Conservation (phyloP, 2,888 invertebrate genomes). For the Acanthopleura granulata region DNA sequence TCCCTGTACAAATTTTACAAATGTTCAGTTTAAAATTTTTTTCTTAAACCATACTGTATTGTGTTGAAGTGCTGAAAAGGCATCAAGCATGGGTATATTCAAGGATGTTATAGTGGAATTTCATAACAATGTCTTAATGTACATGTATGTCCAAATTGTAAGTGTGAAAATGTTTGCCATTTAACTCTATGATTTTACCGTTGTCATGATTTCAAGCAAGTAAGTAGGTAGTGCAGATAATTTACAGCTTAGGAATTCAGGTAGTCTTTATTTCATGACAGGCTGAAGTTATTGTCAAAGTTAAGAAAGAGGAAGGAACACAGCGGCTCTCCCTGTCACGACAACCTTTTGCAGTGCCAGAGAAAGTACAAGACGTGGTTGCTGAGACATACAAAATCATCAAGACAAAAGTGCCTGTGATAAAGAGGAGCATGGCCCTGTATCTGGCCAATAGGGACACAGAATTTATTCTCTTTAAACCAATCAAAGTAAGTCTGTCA, state of each 20-base stretch:
- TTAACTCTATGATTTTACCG: too few relatives aligned
- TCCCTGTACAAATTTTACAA: too few relatives aligned
- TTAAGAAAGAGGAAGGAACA: conserved; percentile 61
- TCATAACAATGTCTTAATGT: too few relatives aligned
- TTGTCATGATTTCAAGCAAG: too few relatives aligned
- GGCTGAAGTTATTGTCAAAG: conserved; percentile 66
- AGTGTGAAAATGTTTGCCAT: too few relatives aligned
- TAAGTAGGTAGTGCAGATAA: too few relatives aligned
- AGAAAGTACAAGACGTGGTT: conserved; percentile 80
- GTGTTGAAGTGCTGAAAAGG: too few relatives aligned
- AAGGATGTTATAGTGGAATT: too few relatives aligned
- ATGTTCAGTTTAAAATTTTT: too few relatives aligned
- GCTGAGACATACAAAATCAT: conserved; percentile 84
- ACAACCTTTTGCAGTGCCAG: conserved; percentile 79
- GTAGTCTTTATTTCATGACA: conserved; percentile 33
- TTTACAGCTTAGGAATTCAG: background rate
- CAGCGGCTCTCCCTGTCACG: conserved; percentile 68
- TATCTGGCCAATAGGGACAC: conserved; percentile 97
- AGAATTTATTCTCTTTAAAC: conserved; percentile 95
- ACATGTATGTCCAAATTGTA: too few relatives aligned
- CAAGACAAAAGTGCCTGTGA: conserved; percentile 81
- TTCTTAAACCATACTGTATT: too few relatives aligned
- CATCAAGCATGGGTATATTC: too few relatives aligned
- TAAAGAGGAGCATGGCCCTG: conserved; percentile 92
- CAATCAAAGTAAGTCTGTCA: conserved; percentile 82